Evolutionary conservation across 2,113 vertebrate species (phyloP), one percentile per base, ranked within the genome.

Genomic region (Phocoena phocoena): DNA sequence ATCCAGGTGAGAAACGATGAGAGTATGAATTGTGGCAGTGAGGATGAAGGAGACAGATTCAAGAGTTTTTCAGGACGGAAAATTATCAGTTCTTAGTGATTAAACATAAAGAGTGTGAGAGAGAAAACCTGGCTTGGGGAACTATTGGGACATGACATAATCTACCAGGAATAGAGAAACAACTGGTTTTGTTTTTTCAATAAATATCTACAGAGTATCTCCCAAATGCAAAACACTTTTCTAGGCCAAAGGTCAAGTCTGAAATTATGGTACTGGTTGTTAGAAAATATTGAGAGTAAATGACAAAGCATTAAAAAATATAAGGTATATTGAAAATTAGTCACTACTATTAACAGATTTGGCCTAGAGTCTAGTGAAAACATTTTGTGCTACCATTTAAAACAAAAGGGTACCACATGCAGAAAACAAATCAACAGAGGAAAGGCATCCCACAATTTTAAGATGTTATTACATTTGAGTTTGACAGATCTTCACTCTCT

Each of bases 201-300:
- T 63, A 96, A 73, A 44, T 55, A 88, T 23, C 53, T 81, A 87
- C 1, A 38, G 47, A 82, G 28, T 47, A 14, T 38, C 60, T 47
- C 36, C 38, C 71, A 97, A 50, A 62, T 63, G 23, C 26, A 95
- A 73, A 90, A 90, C 33, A 85, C 28, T 79, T 62, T 74, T 86
- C 81, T 89, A 74, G 38, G 84, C 33, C 50, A 74, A 96, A 47
- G 76, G 17, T 71, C 55, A 94, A 93, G 28, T 60, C 60, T 85
- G 73, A 94, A 92, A 88, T 86, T 47, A 92, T 0, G 31, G 77
- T 70, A 28, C 28, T 68, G n/a, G 50, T 44, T 81, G 36, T 68
- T 85, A 79, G 70, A 96, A 92, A 93, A 90, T 85, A 88, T 26
- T 86, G 20, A 96, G 26, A 95, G 85, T 33, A 95, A 96, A 68